Percentiles rank a stretch among this genome's conserved stretches.
Evolutionary conservation across 1,140 invertebrate species (phyloP).

Genomic region (Gonioctena quinquepunctata): DNA sequence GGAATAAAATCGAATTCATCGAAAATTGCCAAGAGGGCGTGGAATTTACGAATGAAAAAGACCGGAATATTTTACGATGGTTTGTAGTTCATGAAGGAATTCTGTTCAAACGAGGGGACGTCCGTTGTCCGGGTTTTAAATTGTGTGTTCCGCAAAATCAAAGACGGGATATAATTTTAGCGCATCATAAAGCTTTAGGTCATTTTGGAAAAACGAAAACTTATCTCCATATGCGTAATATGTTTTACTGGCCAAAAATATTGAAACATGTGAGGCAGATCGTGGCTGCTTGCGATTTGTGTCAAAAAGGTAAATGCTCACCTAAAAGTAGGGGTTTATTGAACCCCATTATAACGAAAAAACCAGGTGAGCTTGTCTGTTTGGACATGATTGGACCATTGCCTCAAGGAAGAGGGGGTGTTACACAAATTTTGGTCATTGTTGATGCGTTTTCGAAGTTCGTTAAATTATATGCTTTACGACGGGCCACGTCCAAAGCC

Average conservation of each 20-base stretch:
- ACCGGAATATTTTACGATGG: neutral
- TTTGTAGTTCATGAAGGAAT: neutral
- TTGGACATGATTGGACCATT: neutral
- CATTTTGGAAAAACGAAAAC: conserved; percentile 8
- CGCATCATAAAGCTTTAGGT: conserved; percentile 1
- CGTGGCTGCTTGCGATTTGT: conserved; percentile 14
- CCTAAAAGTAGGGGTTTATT: neutral
- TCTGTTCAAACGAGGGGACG: neutral
- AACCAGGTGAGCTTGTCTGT: neutral
- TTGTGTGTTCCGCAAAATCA: neutral
- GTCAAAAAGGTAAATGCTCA: conserved; percentile 2
- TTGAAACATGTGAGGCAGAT: conserved; percentile 1
- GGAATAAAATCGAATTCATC: neutral
- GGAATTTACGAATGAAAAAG: too few species aligned
- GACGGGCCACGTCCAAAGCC: neutral
- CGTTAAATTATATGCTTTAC: conserved; percentile 4
- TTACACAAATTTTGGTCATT: neutral
- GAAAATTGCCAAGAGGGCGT: too few species aligned
- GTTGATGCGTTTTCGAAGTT: conserved; percentile 8
- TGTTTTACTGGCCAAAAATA: conserved; percentile 13
- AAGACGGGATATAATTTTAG: neutral
- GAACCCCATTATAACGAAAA: neutral
- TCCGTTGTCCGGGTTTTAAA: neutral
- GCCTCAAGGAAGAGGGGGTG: neutral
- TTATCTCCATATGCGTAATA: neutral